phyloP scores from a whole-genome alignment of 2,888 invertebrate species.

The Ichneumon xanthorius region DNA sequence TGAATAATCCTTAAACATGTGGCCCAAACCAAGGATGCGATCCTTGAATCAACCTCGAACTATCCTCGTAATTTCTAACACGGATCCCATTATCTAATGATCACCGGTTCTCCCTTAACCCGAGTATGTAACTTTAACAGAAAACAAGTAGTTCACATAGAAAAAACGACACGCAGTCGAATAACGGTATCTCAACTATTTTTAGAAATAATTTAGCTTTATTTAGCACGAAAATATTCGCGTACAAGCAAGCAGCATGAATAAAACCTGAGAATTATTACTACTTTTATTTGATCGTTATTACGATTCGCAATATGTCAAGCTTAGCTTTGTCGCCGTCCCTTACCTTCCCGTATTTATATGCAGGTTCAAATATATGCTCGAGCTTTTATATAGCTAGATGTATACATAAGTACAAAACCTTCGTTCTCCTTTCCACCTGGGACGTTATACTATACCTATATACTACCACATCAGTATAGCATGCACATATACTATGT shows the following conservation, averaged over 20 bases:
- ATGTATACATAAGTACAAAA: not conserved
- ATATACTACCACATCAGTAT: not conserved
- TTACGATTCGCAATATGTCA: not conserved
- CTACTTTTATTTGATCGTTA: not conserved
- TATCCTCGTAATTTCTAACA: too few species aligned
- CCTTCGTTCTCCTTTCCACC: not conserved
- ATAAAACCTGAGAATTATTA: not conserved
- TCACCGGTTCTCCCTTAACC: not conserved
- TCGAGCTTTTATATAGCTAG: not conserved
- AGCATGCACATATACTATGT: not conserved
- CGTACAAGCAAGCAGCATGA: not conserved
- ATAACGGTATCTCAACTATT: not conserved
- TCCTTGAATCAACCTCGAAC: too few species aligned
- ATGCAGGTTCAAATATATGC: not conserved
- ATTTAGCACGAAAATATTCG: not conserved
- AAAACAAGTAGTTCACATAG: not conserved
- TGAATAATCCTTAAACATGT: too few species aligned
- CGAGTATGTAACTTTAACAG: too few species aligned
- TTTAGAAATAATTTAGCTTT: not conserved
- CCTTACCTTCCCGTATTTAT: not conserved
- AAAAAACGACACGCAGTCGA: not conserved
- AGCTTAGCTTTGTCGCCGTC: slow-evolving; percentile 4
- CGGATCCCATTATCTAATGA: not conserved
- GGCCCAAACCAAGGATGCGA: too few species aligned
- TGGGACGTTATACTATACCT: not conserved